Percentiles rank a stretch among this genome's conserved stretches.
Conservation (phyloP, 2,113 vertebrate species). For the Entomyzon cyanotis region DNA sequence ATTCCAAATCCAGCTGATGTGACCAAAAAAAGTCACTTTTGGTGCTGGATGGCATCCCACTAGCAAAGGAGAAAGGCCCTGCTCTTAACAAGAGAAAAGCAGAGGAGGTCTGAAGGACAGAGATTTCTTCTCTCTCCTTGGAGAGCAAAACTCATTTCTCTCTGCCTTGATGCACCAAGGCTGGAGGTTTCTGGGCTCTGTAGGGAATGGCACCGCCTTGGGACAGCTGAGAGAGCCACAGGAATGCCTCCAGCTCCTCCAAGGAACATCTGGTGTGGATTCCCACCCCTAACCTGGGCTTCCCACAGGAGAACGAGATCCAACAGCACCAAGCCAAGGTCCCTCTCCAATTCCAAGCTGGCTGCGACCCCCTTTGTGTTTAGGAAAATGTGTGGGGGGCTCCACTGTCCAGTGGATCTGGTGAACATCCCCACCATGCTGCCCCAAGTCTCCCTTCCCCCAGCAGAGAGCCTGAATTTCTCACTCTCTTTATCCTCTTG, state of each 20-base stretch:
- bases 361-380: rapidly evolving
- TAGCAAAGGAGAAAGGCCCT: not conserved
- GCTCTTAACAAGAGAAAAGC: not conserved
- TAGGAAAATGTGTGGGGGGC: not conserved
- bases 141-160: not conserved
- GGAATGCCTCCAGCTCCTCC: not conserved
- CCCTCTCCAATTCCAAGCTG: not conserved
- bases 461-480: constrained; percentile 15
- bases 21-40: not conserved
- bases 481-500: constrained; percentile 22
- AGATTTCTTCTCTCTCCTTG: not conserved
- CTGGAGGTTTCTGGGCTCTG: not conserved
- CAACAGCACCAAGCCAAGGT: not conserved
- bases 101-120: not conserved
- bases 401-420: not conserved
- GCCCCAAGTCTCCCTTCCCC: not conserved
- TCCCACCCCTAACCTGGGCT: not conserved
- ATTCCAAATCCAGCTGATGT: not conserved
- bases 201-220: not conserved
- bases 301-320: rapidly evolving
- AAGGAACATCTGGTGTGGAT: not conserved
- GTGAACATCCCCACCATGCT: not conserved
- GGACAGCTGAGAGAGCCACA: not conserved
- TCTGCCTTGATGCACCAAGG: not conserved
- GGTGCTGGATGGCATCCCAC: not conserved